Evolutionary conservation across 2,113 vertebrate genomes (phyloP).

Genomic region (Typhlomys cinereus): DNA sequence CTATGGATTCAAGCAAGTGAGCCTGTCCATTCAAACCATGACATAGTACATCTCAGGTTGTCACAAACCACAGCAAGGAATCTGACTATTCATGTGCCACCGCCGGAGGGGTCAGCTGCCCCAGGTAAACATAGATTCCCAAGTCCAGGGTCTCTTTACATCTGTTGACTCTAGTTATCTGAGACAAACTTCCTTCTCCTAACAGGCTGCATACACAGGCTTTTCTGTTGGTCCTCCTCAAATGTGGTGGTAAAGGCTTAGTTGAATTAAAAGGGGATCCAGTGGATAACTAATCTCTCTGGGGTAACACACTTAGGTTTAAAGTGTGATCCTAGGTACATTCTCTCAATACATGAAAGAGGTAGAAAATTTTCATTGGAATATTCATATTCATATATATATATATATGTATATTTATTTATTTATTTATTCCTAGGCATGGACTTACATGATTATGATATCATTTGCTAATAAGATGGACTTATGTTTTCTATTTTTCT

Average conservation of each 20-base stretch:
- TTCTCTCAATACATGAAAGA: not conserved
- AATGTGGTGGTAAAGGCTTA: not conserved
- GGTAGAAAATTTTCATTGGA: not conserved
- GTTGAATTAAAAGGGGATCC: not conserved
- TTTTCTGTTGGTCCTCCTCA: not conserved
- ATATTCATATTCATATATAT: not conserved
- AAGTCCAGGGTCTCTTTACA: not conserved
- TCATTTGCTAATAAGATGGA: not conserved
- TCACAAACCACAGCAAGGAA: not conserved
- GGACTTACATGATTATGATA: not conserved
- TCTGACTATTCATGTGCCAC: not conserved
- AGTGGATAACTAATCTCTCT: not conserved
- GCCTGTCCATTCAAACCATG: no score
- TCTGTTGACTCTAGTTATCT: not conserved
- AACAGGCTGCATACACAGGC: not conserved
- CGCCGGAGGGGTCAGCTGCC: not conserved
- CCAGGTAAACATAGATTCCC: not conserved
- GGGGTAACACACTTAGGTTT: not conserved
- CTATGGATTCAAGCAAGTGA: no score
- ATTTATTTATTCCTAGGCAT: not conserved
- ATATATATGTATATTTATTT: not conserved
- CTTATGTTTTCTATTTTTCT: not conserved
- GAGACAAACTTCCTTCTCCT: not conserved
- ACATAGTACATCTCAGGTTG: no score
- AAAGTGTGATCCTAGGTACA: not conserved